A percentile compares a stretch with the other conserved stretches of the same genome.
These are phyloP conservation scores for Lasioglossum calceatum DNA, from an alignment of 2,888 invertebrate genomes.

Conservation along the genomic window DNA sequence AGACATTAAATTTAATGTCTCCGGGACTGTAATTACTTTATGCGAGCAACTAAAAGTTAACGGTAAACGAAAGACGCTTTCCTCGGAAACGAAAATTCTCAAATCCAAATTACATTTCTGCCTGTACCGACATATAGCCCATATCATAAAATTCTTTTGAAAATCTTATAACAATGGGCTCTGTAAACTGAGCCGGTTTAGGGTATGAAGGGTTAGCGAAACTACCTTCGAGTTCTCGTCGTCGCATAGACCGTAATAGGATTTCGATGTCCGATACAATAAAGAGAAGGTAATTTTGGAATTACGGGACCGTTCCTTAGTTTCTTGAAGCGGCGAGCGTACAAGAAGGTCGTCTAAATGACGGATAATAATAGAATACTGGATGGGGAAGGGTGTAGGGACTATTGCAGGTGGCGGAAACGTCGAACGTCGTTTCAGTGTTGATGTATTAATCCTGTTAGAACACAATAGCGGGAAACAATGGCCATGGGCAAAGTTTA, in stretches of 20 bases:
- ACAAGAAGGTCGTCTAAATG: background rate
- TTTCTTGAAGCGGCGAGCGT: background rate
- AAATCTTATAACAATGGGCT: background rate
- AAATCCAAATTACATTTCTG: too few species aligned
- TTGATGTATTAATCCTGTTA: slow-evolving; percentile 67
- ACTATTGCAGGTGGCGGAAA: slow-evolving; percentile 40
- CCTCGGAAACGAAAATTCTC: too few species aligned
- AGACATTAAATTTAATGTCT: too few species aligned
- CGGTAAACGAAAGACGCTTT: too few species aligned
- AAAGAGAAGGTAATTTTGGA: background rate
- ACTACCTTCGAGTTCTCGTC: background rate
- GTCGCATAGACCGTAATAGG: background rate
- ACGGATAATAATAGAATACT: background rate
- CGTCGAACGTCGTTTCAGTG: background rate
- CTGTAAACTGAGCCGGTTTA: background rate
- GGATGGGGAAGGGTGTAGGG: background rate
- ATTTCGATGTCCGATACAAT: background rate
- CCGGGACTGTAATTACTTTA: too few species aligned
- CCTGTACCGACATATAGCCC: too few species aligned
- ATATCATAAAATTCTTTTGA: background rate
- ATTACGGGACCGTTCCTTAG: background rate
- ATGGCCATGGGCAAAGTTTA: slow-evolving; percentile 63
- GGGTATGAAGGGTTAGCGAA: background rate
- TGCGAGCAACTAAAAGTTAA: too few species aligned
- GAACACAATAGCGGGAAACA: slow-evolving; percentile 66